These are phyloP conservation scores for Caretta caretta DNA, from an alignment of 2,113 vertebrate genomes.

Conservation along the genomic window DNA sequence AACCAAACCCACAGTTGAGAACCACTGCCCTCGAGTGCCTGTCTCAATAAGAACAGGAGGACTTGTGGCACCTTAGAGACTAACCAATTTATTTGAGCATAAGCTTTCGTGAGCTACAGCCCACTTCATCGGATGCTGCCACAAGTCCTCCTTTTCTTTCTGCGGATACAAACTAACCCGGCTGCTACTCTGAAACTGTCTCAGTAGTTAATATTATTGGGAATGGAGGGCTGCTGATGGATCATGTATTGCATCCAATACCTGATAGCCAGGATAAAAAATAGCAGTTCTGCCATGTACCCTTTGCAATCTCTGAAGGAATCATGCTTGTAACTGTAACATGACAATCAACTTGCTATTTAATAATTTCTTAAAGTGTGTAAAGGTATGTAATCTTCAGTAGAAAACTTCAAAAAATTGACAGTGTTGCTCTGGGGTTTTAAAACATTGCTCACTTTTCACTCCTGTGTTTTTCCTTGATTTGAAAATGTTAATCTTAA, in stretches of 20 bases:
- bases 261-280: fast-evolving
- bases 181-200: neutral
- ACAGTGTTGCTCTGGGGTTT: neutral
- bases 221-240: neutral
- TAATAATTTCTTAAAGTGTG: neutral
- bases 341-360: fast-evolving
- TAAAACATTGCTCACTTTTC: neutral
- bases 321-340: neutral
- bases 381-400: neutral
- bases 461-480: neutral
- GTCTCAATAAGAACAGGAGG: too few species aligned
- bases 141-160: too few species aligned
- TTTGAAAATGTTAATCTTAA: neutral
- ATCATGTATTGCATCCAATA: neutral
- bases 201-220: neutral
- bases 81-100: too few species aligned
- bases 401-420: neutral
- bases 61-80: too few species aligned
- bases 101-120: too few species aligned
- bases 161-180: too few species aligned
- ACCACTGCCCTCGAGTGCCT: neutral
- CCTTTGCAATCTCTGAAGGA: neutral
- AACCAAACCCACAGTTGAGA: neutral
- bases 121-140: too few species aligned
- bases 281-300: neutral